phyloP scores from a whole-genome alignment of 1,140 invertebrate genomes.

The Galleria mellonella region DNA sequence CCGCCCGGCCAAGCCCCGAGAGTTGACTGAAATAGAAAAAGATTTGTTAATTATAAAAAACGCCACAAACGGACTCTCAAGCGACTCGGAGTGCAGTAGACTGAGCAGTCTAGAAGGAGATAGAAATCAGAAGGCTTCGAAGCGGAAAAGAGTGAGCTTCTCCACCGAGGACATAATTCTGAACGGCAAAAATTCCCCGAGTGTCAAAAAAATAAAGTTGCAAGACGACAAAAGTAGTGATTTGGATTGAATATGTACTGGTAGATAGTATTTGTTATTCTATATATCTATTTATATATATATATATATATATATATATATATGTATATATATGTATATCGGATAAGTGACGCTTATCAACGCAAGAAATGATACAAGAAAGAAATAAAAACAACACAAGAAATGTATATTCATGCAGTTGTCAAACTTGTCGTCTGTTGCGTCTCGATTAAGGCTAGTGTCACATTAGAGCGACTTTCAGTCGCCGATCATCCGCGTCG shows the following conservation, averaged over 20 bases:
- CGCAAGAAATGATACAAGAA: too few relatives aligned
- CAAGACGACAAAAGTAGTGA: slow-evolving; percentile 6
- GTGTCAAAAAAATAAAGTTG: slow-evolving; percentile 12
- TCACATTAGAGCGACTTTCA: too few relatives aligned
- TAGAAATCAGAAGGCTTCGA: slow-evolving; percentile 23
- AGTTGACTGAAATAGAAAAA: slow-evolving; percentile 58
- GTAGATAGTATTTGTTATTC: too few relatives aligned
- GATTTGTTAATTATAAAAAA: slow-evolving; percentile 55
- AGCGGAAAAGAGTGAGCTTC: slow-evolving; percentile 29
- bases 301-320: too few relatives aligned
- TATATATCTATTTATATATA: too few relatives aligned
- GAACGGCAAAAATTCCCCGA: slow-evolving; percentile 6
- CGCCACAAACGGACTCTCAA: slow-evolving; percentile 44
- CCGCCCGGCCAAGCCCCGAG: slow-evolving; percentile 38
- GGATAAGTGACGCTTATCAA: too few relatives aligned
- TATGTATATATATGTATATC: too few relatives aligned
- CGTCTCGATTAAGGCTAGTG: too few relatives aligned
- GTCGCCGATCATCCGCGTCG: too few relatives aligned
- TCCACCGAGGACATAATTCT: slow-evolving; percentile 21
- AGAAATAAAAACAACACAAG: too few relatives aligned
- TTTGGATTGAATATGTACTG: not conserved
- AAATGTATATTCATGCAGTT: too few relatives aligned
- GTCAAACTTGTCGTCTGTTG: too few relatives aligned
- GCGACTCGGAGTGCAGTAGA: slow-evolving; percentile 41
- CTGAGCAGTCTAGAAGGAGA: slow-evolving; percentile 25